phyloP scores from a whole-genome alignment of 2,113 vertebrate species.

The Pterocles gutturalis region DNA sequence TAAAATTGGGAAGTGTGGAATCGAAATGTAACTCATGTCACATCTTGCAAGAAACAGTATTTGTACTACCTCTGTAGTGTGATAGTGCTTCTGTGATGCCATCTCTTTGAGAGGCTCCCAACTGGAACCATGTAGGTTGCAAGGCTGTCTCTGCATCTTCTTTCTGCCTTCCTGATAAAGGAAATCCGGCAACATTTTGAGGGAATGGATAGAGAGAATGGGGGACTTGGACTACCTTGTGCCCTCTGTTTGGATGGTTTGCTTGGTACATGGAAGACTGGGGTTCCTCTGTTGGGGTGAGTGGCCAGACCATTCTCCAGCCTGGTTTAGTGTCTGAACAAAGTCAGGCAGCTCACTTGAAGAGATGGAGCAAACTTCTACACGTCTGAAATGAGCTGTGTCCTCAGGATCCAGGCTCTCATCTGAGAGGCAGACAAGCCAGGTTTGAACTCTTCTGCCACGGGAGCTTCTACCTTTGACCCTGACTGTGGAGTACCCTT shows the following conservation, averaged over 20 bases:
- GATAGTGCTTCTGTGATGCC: background rate
- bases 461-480: background rate
- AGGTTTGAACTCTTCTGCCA: background rate
- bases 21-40: background rate
- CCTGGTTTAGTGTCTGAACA: background rate
- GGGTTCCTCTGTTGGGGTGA: background rate
- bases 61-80: background rate
- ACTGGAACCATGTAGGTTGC: rapidly evolving
- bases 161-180: background rate
- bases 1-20: background rate
- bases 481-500: background rate
- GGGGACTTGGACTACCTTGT: background rate
- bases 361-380: background rate
- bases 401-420: background rate
- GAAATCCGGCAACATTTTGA: background rate
- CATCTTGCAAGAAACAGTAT: background rate
- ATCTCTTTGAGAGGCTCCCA: background rate
- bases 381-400: background rate
- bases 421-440: background rate
- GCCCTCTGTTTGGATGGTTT: background rate
- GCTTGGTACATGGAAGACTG: background rate
- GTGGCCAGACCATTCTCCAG: background rate
- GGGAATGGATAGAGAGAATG: background rate
- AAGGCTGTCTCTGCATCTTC: background rate
- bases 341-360: background rate